Conservation (phyloP, 1,140 invertebrate genomes). For the Nylanderia fulva region DNA sequence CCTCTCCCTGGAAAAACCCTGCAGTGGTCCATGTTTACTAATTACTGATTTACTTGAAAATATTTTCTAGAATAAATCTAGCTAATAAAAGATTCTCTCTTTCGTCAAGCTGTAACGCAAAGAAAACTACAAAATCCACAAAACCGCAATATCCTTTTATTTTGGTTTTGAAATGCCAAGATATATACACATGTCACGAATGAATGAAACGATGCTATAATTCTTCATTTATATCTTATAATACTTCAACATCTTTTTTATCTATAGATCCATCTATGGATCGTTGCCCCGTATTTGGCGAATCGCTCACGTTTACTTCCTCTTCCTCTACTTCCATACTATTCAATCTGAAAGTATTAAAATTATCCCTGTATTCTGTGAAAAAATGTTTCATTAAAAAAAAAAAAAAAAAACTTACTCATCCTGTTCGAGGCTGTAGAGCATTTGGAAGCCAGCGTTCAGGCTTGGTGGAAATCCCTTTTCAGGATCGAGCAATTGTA, state of each 20-base stretch:
- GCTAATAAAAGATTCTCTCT: not conserved
- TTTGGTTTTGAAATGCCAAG: not conserved
- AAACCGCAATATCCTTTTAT: not conserved
- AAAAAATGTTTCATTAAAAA: not conserved
- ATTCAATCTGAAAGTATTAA: conserved; percentile 77
- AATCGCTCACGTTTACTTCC: conserved; percentile 80
- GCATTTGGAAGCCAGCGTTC: conserved; percentile 86
- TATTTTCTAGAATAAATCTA: too few species aligned
- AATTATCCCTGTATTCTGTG: not conserved
- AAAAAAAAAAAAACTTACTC: conserved; percentile 76
- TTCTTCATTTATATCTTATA: not conserved
- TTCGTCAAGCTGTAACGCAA: too few species aligned
- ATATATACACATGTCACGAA: not conserved
- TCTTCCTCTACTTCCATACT: conserved; percentile 82
- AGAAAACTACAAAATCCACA: not conserved
- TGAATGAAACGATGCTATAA: not conserved
- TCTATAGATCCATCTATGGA: conserved; percentile 14
- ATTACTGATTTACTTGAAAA: not conserved
- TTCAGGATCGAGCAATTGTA: conserved; percentile 85
- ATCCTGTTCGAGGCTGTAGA: conserved; percentile 85
- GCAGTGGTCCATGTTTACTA: too few species aligned
- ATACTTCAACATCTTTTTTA: conserved; percentile 56
- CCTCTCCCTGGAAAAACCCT: too few species aligned
- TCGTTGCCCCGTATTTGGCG: conserved; percentile 63
- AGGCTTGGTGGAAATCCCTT: conserved; percentile 85